These are phyloP conservation scores for Rallus crepitans DNA, from an alignment of 2,797 vertebrate genomes.

Conservation along the genomic window DNA sequence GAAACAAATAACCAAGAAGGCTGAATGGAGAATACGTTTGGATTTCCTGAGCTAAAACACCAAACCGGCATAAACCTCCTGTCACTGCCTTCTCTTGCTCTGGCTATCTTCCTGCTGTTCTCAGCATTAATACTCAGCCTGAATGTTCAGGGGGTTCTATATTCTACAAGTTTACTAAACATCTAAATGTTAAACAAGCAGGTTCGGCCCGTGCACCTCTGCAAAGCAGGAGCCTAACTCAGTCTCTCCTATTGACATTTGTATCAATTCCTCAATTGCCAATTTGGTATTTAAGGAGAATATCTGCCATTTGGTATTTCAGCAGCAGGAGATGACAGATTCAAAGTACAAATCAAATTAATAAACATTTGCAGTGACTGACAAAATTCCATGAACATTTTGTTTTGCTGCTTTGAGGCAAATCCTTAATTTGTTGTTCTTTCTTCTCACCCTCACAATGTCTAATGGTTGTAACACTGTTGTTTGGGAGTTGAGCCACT, in stretches of 20 bases:
- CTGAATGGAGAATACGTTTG: background rate
- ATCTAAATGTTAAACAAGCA: background rate
- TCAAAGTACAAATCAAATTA: constrained; percentile 30
- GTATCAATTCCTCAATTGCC: background rate
- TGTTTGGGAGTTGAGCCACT: background rate
- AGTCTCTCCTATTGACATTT: background rate
- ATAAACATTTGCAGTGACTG: constrained; percentile 20
- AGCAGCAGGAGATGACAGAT: constrained; percentile 28
- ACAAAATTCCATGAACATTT: background rate
- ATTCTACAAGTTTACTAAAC: background rate
- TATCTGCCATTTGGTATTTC: background rate
- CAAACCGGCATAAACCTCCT: background rate
- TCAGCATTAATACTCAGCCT: background rate
- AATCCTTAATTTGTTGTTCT: background rate
- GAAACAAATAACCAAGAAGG: background rate
- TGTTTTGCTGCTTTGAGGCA: background rate
- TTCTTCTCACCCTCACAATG: background rate
- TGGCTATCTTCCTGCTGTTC: background rate
- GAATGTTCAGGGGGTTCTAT: background rate
- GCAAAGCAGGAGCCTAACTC: background rate
- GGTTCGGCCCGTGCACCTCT: background rate
- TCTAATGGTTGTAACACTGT: background rate
- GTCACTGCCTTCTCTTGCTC: background rate
- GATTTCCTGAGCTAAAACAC: background rate
- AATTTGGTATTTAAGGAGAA: background rate